These are phyloP conservation scores for Apodemus sylvaticus DNA, from an alignment of 2,113 vertebrate species.

Conservation along the genomic window DNA sequence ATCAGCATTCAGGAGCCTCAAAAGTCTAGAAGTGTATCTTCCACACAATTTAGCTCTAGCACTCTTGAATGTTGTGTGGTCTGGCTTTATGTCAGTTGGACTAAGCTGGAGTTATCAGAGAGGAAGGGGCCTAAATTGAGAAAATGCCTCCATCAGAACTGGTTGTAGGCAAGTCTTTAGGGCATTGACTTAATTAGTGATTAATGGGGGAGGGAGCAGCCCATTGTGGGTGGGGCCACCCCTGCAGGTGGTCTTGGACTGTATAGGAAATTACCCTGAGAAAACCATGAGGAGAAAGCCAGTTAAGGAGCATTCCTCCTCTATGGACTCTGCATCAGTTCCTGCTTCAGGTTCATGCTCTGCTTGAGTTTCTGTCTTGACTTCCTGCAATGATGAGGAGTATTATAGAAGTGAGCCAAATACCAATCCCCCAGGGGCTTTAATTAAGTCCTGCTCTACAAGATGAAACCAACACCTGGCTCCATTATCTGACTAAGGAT, in stretches of 20 bases:
- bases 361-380: no score
- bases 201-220: no score
- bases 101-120: no score
- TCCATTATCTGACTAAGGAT: neutral
- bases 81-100: neutral
- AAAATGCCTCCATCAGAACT: no score
- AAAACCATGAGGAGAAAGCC: neutral
- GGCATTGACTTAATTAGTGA: no score
- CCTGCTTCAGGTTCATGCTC: no score
- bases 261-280: neutral
- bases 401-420: neutral
- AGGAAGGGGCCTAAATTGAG: no score
- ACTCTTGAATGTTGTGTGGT: neutral
- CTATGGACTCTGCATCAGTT: neutral
- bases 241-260: neutral
- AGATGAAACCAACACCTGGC: neutral
- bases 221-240: neutral
- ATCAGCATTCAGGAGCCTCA: neutral
- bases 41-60: neutral
- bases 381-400: neutral
- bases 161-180: no score
- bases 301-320: neutral
- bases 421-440: neutral
- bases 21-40: neutral
- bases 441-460: neutral